Evolutionary conservation across 2,888 invertebrate species (phyloP).

Genomic region (Rhodophaea formosa): DNA sequence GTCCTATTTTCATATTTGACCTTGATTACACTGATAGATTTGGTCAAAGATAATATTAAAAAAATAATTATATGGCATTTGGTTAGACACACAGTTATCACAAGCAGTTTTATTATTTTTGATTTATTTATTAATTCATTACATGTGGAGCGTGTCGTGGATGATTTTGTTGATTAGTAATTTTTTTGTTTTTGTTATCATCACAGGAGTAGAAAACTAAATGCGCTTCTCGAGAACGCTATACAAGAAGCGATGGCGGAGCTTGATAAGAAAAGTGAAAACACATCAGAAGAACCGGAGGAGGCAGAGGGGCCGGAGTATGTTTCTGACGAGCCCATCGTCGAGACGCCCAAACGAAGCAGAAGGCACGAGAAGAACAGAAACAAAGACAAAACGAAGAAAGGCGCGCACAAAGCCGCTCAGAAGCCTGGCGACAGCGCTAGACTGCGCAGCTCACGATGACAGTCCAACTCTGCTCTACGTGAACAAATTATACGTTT

Average conservation of each 20-base stretch:
- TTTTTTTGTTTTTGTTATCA: constrained; percentile 24
- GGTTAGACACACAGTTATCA: neutral
- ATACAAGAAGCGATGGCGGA: constrained; percentile 96
- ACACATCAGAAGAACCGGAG: constrained; percentile 22
- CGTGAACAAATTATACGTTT: constrained; percentile 11
- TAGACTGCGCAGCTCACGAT: constrained; percentile 78
- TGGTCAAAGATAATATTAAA: no score
- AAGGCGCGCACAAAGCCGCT: constrained; percentile 42
- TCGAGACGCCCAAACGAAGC: constrained; percentile 47
- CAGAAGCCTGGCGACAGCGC: constrained; percentile 53
- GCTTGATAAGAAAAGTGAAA: constrained; percentile 85
- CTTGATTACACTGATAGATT: neutral
- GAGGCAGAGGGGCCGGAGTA: constrained; percentile 20
- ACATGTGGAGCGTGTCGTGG: neutral
- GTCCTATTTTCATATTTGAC: neutral
- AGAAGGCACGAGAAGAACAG: constrained; percentile 50
- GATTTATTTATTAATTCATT: no score
- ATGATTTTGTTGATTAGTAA: neutral
- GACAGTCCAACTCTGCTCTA: constrained; percentile 36
- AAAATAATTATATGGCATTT: neutral
- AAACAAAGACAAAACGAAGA: constrained; percentile 53
- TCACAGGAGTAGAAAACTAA: constrained; percentile 94
- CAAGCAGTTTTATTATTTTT: neutral
- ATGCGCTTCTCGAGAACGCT: constrained; percentile 92
- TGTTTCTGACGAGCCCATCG: constrained; percentile 30